A percentile compares a stretch with the other conserved stretches of the same genome.
phyloP scores from a whole-genome alignment of 2,888 invertebrate species.

The Acleris literana region DNA sequence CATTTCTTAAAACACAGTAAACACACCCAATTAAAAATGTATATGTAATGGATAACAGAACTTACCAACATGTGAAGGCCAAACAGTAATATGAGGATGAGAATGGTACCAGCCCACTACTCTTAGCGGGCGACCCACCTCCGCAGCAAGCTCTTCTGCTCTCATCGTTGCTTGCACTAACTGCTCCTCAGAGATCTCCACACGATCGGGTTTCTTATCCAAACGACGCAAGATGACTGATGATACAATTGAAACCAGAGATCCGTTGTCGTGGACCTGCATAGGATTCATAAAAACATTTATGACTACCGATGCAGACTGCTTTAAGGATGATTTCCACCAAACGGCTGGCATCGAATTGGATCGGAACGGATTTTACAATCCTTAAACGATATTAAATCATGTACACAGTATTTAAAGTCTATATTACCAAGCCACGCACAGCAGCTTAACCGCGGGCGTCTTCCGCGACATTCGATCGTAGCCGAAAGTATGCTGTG shows the following conservation, averaged over 20 bases:
- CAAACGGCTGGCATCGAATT: too few species aligned
- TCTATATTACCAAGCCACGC: too few species aligned
- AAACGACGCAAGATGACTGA: constrained; percentile 89
- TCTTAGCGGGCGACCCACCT: constrained; percentile 86
- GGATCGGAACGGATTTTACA: too few species aligned
- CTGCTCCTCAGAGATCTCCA: constrained; percentile 93
- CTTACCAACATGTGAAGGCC: constrained; percentile 93
- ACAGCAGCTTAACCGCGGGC: too few species aligned
- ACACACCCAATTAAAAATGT: too few species aligned
- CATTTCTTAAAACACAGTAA: too few species aligned
- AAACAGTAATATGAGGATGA: constrained; percentile 94
- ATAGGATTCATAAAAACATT: constrained; percentile 22
- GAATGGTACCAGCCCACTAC: constrained; percentile 96
- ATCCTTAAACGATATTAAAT: too few species aligned
- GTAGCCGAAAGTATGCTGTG: too few species aligned
- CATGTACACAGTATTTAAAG: too few species aligned
- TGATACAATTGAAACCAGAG: constrained; percentile 87
- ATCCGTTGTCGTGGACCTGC: constrained; percentile 83
- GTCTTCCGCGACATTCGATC: too few species aligned
- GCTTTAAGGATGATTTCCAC: too few species aligned
- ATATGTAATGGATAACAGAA: constrained; percentile 21
- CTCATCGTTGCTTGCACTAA: constrained; percentile 87
- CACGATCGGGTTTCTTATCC: constrained; percentile 92
- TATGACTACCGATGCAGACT: too few species aligned
- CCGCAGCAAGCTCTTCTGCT: constrained; percentile 86